Conservation (phyloP, 2,888 invertebrate genomes). For the Heterodera filipjevi region DNA sequence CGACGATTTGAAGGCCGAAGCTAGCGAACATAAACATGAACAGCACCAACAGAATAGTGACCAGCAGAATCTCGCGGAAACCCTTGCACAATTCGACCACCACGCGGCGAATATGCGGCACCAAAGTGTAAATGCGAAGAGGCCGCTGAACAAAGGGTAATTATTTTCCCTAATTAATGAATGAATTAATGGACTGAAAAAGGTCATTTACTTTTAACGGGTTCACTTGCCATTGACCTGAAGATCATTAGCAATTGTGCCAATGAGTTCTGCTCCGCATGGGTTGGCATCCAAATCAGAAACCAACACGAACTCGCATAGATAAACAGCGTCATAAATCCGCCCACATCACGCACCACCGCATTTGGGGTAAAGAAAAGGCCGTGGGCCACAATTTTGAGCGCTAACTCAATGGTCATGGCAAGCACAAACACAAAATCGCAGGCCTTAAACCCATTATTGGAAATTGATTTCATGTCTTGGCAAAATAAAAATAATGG, state of each 20-base stretch:
- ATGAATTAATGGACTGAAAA: neutral
- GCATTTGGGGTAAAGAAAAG: conserved; percentile 98
- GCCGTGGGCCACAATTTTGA: conserved; percentile 96
- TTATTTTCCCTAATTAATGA: neutral
- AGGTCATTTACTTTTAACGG: neutral
- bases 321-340: conserved; percentile 95
- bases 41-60: conserved; percentile 90
- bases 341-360: conserved; percentile 94
- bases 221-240: conserved; percentile 75
- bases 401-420: conserved; percentile 92
- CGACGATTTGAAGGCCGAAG: conserved; percentile 96
- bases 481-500: neutral
- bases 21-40: conserved; percentile 99
- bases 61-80: conserved; percentile 96
- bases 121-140: conserved; percentile 84
- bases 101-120: conserved; percentile 98
- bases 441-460: conserved; percentile 70
- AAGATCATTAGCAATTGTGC: conserved; percentile 94
- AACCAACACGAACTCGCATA: conserved; percentile 80
- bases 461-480: neutral
- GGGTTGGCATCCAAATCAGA: conserved; percentile 90
- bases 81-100: conserved; percentile 97
- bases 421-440: conserved; percentile 97
- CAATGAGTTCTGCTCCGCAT: conserved; percentile 87
- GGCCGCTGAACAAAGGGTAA: conserved; percentile 72